Conservation (phyloP, 2,113 vertebrate species). For the Apus apus region DNA sequence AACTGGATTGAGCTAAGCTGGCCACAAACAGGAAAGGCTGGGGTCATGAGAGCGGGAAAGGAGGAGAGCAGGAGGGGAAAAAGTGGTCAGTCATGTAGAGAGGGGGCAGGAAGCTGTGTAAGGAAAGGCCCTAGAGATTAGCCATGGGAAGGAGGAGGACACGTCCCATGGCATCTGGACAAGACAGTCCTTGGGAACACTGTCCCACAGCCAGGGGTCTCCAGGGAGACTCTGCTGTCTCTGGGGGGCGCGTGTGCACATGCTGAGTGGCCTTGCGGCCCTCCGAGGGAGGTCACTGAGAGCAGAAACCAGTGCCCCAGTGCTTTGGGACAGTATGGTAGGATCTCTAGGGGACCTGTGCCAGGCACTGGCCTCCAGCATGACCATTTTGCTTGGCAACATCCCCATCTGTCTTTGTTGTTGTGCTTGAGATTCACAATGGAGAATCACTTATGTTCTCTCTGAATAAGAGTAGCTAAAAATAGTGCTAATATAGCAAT, state of each 20-base stretch:
- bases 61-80: neutral
- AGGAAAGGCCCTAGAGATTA: neutral
- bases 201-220: neutral
- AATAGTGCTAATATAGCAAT: conserved; percentile 17
- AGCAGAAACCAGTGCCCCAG: neutral
- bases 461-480: conserved; percentile 40
- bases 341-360: neutral
- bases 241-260: neutral
- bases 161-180: neutral
- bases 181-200: neutral
- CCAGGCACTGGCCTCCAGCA: neutral
- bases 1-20: accelerated
- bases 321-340: neutral
- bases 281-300: neutral
- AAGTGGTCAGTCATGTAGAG: neutral
- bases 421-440: neutral
- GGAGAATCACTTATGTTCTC: neutral
- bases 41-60: neutral
- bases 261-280: neutral
- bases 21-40: neutral
- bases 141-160: neutral
- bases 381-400: neutral
- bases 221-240: neutral
- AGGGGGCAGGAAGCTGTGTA: neutral
- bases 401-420: neutral